Percentiles rank a stretch among this genome's conserved stretches.
Conservation (phyloP, 2,113 vertebrate genomes). For the Numida meleagris region DNA sequence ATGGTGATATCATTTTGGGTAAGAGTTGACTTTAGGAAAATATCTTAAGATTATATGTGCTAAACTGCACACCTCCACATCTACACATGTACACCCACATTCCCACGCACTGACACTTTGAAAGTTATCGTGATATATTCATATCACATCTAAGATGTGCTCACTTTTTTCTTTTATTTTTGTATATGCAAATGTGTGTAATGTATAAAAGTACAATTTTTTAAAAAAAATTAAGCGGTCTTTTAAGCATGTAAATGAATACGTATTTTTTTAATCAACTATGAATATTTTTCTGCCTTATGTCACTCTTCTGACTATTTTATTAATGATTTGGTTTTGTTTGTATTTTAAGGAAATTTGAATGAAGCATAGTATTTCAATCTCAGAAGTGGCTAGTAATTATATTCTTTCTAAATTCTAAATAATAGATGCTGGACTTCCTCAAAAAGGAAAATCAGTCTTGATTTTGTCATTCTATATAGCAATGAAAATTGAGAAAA, state of each 20-base stretch:
- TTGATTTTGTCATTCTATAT: neutral
- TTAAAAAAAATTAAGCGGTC: neutral
- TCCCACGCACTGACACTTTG: neutral
- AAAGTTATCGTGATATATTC: neutral
- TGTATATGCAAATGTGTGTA: neutral
- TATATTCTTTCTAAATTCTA: neutral
- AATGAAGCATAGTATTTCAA: neutral
- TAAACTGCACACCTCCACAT: neutral
- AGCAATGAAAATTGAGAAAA: neutral
- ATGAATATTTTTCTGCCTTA: neutral
- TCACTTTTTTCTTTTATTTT: neutral
- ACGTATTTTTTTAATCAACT: neutral
- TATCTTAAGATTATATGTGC: neutral
- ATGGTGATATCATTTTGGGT: neutral
- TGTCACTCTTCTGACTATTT: neutral
- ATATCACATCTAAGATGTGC: neutral
- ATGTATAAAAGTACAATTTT: neutral
- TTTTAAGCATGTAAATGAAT: neutral
- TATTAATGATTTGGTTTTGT: neutral
- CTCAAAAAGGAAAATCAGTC: neutral
- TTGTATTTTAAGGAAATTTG: neutral
- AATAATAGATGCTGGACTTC: neutral
- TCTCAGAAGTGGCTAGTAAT: neutral
- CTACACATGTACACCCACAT: constrained; percentile 10
- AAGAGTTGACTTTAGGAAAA: constrained; percentile 18